phyloP scores from a whole-genome alignment of 2,888 invertebrate species.

The Himalopsyche tibetana region DNA sequence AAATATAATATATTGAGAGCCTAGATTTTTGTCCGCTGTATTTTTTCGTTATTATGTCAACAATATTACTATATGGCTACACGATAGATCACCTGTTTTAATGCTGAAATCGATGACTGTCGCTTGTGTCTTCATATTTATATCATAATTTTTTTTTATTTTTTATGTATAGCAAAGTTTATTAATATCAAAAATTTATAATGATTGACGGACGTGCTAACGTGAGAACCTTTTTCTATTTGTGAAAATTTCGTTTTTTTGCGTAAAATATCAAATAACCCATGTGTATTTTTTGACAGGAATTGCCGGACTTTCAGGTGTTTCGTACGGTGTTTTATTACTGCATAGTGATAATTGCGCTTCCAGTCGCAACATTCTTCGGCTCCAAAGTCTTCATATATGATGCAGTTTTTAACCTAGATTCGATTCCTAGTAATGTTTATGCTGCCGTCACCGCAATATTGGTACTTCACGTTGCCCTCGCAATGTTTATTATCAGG shows the following conservation, averaged over 20 bases:
- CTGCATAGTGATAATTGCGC: conserved; percentile 84
- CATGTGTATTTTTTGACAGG: conserved; percentile 72
- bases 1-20: no score
- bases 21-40: no score
- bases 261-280: conserved; percentile 34
- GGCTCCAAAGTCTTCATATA: conserved; percentile 82
- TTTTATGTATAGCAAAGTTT: conserved; percentile 20
- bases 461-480: conserved; percentile 83
- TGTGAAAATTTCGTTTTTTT: conserved; percentile 27
- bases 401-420: conserved; percentile 79
- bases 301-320: conserved; percentile 82
- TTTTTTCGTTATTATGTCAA: no score
- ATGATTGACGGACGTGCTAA: conserved; percentile 77
- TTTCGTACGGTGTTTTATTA: conserved; percentile 87
- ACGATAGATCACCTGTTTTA: background rate
- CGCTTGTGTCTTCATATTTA: background rate
- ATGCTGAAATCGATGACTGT: background rate
- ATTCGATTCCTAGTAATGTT: conserved; percentile 82
- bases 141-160: background rate
- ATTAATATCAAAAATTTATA: conserved; percentile 44
- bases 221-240: conserved; percentile 70
- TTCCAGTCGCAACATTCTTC: conserved; percentile 87
- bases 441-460: conserved; percentile 88
- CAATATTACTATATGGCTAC: no score
- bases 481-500: conserved; percentile 87